These are phyloP conservation scores for Magallana nippona DNA, from an alignment of 2,888 invertebrate species.

Conservation along the genomic window DNA sequence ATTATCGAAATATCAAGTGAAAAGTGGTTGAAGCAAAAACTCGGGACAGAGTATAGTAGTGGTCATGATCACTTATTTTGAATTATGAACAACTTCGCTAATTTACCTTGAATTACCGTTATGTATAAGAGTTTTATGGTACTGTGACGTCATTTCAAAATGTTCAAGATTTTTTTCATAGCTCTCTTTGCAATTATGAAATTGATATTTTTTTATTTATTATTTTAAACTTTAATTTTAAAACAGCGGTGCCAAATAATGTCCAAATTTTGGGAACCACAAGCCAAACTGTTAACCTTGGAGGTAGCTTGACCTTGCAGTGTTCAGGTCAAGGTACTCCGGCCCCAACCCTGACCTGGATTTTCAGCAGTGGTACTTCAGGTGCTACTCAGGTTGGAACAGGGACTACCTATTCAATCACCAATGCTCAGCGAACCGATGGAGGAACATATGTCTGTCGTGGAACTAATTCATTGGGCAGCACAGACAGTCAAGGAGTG, in stretches of 20 bases:
- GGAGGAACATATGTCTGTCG: conserved; percentile 45
- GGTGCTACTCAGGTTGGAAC: conserved; percentile 10
- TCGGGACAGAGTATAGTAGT: no score
- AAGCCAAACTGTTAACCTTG: conserved; percentile 22
- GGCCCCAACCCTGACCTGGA: conserved; percentile 37
- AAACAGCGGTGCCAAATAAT: conserved; percentile 18
- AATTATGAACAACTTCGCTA: no score
- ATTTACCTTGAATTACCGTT: no score
- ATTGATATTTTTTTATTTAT: no score
- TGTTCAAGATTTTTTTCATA: no score
- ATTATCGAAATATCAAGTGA: no score
- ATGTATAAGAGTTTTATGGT: no score
- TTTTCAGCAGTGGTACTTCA: conserved; percentile 18
- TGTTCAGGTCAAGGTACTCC: conserved; percentile 42
- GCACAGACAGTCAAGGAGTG: conserved; percentile 33
- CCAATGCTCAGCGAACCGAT: conserved; percentile 36
- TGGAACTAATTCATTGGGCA: conserved; percentile 45
- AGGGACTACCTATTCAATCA: conserved; percentile 16
- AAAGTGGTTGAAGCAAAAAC: no score
- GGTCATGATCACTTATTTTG: no score
- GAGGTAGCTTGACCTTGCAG: conserved; percentile 29
- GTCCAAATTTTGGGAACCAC: conserved; percentile 2
- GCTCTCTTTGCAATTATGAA: no score
- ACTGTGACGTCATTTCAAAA: no score
- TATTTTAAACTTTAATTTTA: not conserved